These are phyloP conservation scores for Metellina segmentata DNA, from an alignment of 2,888 invertebrate species.

Conservation along the genomic window DNA sequence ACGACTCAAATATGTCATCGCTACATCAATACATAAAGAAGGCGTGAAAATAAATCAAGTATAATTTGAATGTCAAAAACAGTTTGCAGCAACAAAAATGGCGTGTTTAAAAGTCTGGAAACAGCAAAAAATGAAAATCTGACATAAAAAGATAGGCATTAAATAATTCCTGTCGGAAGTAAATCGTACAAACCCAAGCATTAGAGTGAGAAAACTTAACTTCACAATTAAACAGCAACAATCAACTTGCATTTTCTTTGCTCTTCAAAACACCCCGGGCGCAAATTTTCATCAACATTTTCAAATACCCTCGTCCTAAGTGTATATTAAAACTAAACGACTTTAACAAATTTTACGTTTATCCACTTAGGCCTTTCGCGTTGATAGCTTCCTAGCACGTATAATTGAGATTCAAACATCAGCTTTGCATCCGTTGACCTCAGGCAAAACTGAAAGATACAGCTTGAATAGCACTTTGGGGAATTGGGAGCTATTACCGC, in stretches of 20 bases:
- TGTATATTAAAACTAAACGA: slow-evolving; percentile 1
- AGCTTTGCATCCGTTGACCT: slow-evolving; percentile 19
- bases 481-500: slow-evolving; percentile 40
- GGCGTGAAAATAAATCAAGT: no score
- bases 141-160: not conserved
- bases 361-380: not conserved
- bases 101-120: no score
- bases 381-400: slow-evolving; percentile 4
- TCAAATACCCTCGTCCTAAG: slow-evolving; percentile 8
- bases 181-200: not conserved
- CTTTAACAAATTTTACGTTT: slow-evolving; percentile 28
- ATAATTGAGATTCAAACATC: slow-evolving; percentile 7
- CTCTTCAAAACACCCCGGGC: not conserved
- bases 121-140: not conserved
- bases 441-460: not conserved
- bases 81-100: no score
- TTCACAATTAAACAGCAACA: slow-evolving; percentile 23
- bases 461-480: slow-evolving; percentile 36
- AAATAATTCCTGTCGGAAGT: not conserved
- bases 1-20: no score
- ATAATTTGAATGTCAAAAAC: no score
- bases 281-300: slow-evolving; percentile 1
- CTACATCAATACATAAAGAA: no score
- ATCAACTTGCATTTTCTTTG: slow-evolving; percentile 14
- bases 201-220: slow-evolving; percentile 9